Conservation (phyloP, 2,888 invertebrate species). For the Orchestes rusci region DNA sequence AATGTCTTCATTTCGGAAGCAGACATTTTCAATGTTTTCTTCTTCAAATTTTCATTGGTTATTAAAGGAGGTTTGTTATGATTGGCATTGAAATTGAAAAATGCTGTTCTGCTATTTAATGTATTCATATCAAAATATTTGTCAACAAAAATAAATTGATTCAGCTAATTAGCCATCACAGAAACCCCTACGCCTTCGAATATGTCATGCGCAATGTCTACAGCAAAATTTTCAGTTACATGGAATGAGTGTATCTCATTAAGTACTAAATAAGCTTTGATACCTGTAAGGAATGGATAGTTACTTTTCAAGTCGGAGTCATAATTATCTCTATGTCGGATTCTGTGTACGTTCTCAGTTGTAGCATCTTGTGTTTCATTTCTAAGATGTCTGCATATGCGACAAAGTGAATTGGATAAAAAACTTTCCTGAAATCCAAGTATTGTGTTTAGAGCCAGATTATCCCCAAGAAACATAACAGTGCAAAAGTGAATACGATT, state of each 20-base stretch:
- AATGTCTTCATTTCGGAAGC: slow-evolving; percentile 21
- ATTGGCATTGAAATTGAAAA: slow-evolving; percentile 10
- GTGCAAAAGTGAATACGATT: neutral
- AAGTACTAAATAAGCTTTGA: neutral
- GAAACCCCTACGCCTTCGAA: slow-evolving; percentile 16
- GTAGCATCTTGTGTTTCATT: neutral
- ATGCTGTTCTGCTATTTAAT: slow-evolving; percentile 14
- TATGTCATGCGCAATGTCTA: slow-evolving; percentile 16
- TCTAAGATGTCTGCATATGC: slow-evolving; percentile 12
- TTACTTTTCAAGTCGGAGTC: neutral
- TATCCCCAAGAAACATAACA: neutral
- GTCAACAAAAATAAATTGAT: slow-evolving; percentile 1
- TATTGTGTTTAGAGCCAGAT: neutral
- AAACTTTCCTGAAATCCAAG: slow-evolving; percentile 22
- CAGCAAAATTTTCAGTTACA: slow-evolving; percentile 3
- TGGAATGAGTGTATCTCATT: slow-evolving; percentile 4
- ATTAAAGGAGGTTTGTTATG: slow-evolving; percentile 18
- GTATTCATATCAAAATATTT: slow-evolving; percentile 14
- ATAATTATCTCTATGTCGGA: neutral
- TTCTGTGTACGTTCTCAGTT: neutral
- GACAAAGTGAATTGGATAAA: slow-evolving; percentile 17
- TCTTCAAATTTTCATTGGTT: slow-evolving; percentile 15
- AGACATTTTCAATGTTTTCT: slow-evolving; percentile 19
- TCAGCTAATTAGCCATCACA: slow-evolving; percentile 11
- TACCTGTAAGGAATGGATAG: neutral